Conservation (phyloP, 2,888 invertebrate species). For the Idaea aversata region DNA sequence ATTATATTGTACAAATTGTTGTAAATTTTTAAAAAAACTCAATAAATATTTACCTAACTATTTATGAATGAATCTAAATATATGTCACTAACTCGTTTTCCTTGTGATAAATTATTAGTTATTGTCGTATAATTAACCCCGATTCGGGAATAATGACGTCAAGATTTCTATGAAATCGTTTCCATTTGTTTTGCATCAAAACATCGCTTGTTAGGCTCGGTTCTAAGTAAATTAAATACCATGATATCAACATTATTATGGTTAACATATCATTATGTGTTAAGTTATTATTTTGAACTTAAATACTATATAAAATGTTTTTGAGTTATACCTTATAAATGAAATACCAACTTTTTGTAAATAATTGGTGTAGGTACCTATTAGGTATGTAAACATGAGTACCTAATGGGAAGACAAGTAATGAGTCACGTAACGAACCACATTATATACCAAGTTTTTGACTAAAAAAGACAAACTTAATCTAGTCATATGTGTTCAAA, state of each 20-base stretch:
- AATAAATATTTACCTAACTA: not conserved
- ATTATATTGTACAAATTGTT: not conserved
- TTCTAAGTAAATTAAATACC: not conserved
- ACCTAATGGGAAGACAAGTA: not conserved
- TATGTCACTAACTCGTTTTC: not conserved
- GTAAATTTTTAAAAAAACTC: not conserved
- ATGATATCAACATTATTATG: not conserved
- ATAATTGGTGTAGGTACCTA: too few relatives aligned
- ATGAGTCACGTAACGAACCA: not conserved
- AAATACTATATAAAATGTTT: not conserved
- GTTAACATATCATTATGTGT: not conserved
- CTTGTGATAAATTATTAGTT: not conserved
- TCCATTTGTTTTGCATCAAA: slow-evolving; percentile 69
- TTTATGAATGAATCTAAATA: not conserved
- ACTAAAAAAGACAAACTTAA: not conserved
- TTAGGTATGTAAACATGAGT: not conserved
- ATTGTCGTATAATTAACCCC: not conserved
- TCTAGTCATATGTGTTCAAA: not conserved
- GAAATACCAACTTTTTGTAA: too few relatives aligned
- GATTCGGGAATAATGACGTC: not conserved
- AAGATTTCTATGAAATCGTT: slow-evolving; percentile 66
- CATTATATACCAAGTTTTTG: not conserved
- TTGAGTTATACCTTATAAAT: not conserved
- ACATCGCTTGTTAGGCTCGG: slow-evolving; percentile 32
- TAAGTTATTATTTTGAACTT: not conserved